phyloP scores from a whole-genome alignment of 2,888 invertebrate species.

The Tipula vernalis region DNA sequence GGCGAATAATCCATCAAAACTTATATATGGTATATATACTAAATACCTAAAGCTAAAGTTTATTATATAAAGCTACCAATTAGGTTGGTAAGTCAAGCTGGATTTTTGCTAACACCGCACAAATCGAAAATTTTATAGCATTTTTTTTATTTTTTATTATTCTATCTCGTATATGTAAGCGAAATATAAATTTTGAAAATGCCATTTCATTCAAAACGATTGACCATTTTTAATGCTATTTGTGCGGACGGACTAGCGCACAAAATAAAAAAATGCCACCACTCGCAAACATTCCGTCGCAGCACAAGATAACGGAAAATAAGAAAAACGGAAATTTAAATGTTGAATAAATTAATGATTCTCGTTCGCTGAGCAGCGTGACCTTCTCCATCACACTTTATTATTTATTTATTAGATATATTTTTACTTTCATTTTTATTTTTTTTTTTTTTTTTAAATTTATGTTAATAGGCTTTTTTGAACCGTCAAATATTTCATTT shows the following conservation, averaged over 20 bases:
- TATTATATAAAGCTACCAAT: not conserved
- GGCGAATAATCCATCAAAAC: not conserved
- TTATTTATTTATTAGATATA: not conserved
- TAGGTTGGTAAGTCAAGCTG: not conserved
- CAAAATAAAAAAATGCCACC: not conserved
- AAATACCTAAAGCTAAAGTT: not conserved
- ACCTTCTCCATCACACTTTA: not conserved
- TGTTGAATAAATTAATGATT: not conserved
- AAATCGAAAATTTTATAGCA: not conserved
- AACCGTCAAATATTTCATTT: not conserved
- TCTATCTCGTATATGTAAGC: not conserved
- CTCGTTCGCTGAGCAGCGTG: not conserved
- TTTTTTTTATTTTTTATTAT: not conserved
- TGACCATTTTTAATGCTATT: not conserved
- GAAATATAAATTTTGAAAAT: not conserved
- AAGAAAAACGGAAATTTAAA: not conserved
- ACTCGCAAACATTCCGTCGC: not conserved
- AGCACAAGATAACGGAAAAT: not conserved
- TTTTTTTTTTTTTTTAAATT: not conserved
- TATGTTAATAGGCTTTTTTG: conserved; percentile 4
- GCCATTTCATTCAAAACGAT: not conserved
- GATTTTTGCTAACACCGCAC: not conserved
- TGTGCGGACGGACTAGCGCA: not conserved
- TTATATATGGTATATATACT: not conserved
- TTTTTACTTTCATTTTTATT: not conserved